These are phyloP conservation scores for Antennarius striatus DNA, from an alignment of 2,113 vertebrate genomes.

Conservation along the genomic window DNA sequence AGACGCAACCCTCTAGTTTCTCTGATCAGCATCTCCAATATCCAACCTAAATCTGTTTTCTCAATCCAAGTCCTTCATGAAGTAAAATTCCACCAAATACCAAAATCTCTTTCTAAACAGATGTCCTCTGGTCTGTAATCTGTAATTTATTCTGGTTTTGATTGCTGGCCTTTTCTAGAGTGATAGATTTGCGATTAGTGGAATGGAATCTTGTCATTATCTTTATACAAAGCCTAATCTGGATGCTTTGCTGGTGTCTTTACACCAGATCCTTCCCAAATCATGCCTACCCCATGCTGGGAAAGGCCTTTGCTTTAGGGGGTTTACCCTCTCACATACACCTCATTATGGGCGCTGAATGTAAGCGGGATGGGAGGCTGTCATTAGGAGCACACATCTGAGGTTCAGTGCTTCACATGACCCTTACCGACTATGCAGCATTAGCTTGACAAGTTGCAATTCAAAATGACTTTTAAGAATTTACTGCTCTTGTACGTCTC, in stretches of 20 bases:
- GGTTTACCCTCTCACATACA: slow-evolving; percentile 56
- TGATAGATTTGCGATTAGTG: slow-evolving; percentile 65
- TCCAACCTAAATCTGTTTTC: slow-evolving; percentile 47
- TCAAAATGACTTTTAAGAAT: slow-evolving; percentile 19
- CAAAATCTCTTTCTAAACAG: slow-evolving; percentile 62
- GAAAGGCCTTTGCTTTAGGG: slow-evolving; percentile 61
- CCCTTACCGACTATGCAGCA: neutral
- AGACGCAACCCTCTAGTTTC: slow-evolving; percentile 5
- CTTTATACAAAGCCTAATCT: slow-evolving; percentile 69
- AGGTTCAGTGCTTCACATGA: slow-evolving; percentile 38
- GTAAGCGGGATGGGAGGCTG: slow-evolving; percentile 36
- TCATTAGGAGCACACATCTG: slow-evolving; percentile 63
- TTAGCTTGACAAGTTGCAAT: slow-evolving; percentile 10
- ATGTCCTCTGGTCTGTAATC: slow-evolving; percentile 63
- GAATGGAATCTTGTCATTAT: slow-evolving; percentile 73
- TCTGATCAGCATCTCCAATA: slow-evolving; percentile 31
- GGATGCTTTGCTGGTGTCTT: slow-evolving; percentile 60
- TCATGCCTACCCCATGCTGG: slow-evolving; percentile 51
- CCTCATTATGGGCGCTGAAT: slow-evolving; percentile 62
- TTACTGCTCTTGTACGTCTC: neutral
- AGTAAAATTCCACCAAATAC: slow-evolving; percentile 42
- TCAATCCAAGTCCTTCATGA: slow-evolving; percentile 35
- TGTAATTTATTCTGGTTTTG: slow-evolving; percentile 59
- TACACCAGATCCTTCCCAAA: slow-evolving; percentile 60
- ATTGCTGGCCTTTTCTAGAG: slow-evolving; percentile 55